Evolutionary conservation across 2,797 vertebrate species (phyloP).

Genomic region (Sarcophilus harrisii): DNA sequence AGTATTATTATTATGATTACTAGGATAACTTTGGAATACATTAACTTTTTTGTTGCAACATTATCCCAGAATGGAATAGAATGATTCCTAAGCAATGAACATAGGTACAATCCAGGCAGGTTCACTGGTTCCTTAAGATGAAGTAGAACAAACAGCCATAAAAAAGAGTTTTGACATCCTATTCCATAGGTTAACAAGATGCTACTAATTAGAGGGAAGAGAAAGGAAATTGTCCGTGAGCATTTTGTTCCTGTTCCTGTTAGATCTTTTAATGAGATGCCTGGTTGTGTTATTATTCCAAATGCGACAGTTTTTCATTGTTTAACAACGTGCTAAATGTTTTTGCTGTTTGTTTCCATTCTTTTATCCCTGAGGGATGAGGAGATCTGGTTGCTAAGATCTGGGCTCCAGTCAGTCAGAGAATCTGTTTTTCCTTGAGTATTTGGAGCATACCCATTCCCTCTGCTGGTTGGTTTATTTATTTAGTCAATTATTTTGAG

Average conservation of each 20-base stretch:
- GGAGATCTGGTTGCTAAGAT: not conserved
- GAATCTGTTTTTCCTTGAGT: not conserved
- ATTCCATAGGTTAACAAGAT: constrained; percentile 33
- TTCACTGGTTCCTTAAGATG: not conserved
- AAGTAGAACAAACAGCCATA: not conserved
- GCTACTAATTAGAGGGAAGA: constrained; percentile 46
- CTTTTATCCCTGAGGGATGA: not conserved
- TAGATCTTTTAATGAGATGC: constrained; percentile 57
- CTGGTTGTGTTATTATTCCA: constrained; percentile 48
- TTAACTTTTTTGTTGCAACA: not conserved
- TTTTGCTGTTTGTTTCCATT: constrained; percentile 49
- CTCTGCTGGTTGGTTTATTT: not conserved
- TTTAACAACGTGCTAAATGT: constrained; percentile 56
- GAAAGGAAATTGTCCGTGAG: constrained; percentile 52
- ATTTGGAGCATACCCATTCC: not conserved
- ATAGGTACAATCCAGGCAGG: not conserved
- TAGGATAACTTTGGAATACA: not conserved
- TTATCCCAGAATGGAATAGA: not conserved
- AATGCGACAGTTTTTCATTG: constrained; percentile 54
- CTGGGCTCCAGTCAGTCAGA: no score
- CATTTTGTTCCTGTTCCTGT: constrained; percentile 54
- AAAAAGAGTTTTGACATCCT: constrained; percentile 29
- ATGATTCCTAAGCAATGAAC: not conserved
- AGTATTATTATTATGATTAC: not conserved
- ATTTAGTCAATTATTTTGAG: not conserved